Conservation (phyloP, 2,888 invertebrate genomes). For the Sarcophaga subvicina region DNA sequence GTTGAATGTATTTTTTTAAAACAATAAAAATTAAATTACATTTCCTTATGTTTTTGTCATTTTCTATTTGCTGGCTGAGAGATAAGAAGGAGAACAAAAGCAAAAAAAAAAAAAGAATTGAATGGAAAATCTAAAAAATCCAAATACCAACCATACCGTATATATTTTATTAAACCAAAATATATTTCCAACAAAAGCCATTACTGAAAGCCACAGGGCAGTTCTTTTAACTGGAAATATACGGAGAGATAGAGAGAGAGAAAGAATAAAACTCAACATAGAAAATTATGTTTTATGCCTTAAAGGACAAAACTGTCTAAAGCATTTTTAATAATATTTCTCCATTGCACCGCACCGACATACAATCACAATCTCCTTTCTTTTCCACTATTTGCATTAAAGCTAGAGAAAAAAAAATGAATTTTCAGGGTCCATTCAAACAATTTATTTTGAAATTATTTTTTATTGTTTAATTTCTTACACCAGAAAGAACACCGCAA, state of each 20-base stretch:
- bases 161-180: conserved; percentile 49
- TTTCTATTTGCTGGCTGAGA: conserved; percentile 53
- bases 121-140: conserved; percentile 27
- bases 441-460: background rate
- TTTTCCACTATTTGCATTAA: background rate
- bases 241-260: no score
- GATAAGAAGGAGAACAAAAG: conserved; percentile 20
- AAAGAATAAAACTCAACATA: conserved; percentile 28
- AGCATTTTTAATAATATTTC: conserved; percentile 47
- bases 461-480: background rate
- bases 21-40: conserved; percentile 35
- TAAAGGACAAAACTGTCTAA: conserved; percentile 58
- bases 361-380: background rate
- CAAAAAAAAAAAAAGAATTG: conserved; percentile 21
- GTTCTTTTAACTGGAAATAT: conserved; percentile 43
- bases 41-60: conserved; percentile 63
- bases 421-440: background rate
- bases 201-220: conserved; percentile 63
- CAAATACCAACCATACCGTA: background rate
- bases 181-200: conserved; percentile 57
- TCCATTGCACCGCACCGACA: background rate
- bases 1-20: no score
- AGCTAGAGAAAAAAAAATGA: background rate
- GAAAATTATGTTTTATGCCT: conserved; percentile 63
- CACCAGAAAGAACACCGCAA: background rate